Evolutionary conservation across 1,140 invertebrate genomes (phyloP).

Genomic region (Temnothorax nylanderi): DNA sequence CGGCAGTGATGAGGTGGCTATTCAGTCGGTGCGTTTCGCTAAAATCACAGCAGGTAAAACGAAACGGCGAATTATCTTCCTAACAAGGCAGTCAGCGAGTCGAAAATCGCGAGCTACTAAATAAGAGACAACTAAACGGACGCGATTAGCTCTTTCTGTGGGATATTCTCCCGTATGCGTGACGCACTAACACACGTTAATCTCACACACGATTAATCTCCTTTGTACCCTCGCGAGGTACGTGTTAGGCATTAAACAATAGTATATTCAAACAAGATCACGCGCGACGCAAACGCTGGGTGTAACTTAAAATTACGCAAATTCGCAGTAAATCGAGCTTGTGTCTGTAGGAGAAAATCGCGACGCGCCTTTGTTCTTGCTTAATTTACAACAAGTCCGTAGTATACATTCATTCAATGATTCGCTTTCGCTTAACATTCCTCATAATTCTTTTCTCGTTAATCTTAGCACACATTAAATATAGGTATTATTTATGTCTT

Average conservation of each 20-base stretch:
- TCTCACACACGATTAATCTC: neutral
- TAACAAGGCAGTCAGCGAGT: constrained; percentile 34
- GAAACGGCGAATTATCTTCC: neutral
- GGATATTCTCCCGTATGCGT: neutral
- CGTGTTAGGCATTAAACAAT: constrained; percentile 20
- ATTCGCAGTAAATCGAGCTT: neutral
- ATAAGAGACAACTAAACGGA: constrained; percentile 17
- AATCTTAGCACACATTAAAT: constrained; percentile 69
- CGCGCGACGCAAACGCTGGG: neutral
- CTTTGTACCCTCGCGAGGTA: neutral
- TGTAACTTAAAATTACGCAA: constrained; percentile 1
- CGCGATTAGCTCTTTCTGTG: constrained; percentile 1
- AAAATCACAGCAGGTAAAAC: constrained; percentile 33
- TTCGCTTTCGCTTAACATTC: constrained; percentile 67
- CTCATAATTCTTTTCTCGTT: constrained; percentile 66
- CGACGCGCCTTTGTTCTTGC: neutral
- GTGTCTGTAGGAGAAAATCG: neutral
- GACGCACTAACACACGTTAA: neutral
- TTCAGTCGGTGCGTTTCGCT: constrained; percentile 29
- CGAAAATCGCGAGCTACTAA: constrained; percentile 18
- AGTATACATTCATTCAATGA: constrained; percentile 66
- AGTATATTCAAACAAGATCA: constrained; percentile 6
- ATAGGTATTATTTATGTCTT: constrained; percentile 56
- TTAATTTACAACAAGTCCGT: constrained; percentile 68
- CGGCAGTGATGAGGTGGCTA: constrained; percentile 4